These are phyloP conservation scores for Microtus ochrogaster DNA, from an alignment of 2,113 vertebrate genomes.

Conservation along the genomic window DNA sequence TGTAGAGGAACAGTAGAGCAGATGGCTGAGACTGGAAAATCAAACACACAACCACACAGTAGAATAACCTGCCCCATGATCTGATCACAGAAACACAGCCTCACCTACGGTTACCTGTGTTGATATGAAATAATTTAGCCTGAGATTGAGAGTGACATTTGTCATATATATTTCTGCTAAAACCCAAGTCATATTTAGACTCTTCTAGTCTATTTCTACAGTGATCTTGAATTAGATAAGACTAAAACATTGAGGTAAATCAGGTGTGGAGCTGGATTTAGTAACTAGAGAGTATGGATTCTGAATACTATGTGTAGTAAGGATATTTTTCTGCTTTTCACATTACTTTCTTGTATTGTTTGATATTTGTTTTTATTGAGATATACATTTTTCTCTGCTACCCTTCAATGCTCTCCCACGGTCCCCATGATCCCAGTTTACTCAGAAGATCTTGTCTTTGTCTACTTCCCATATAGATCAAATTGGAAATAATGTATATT, in stretches of 20 bases:
- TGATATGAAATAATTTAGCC: not conserved
- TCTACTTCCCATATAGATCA: not conserved
- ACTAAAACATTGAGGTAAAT: not conserved
- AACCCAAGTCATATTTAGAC: not conserved
- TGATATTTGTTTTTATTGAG: too few relatives aligned
- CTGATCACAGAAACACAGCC: not conserved
- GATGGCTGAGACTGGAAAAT: not conserved
- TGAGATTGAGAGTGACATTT: not conserved
- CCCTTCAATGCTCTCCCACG: too few relatives aligned
- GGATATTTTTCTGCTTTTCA: too few relatives aligned
- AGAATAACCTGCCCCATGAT: not conserved
- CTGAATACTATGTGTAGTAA: too few relatives aligned
- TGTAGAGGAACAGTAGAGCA: not conserved
- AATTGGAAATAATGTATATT: not conserved
- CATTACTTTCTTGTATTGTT: too few relatives aligned
- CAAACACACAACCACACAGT: not conserved
- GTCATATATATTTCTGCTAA: not conserved
- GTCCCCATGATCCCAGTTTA: too few relatives aligned
- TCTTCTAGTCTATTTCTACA: not conserved
- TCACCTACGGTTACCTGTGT: not conserved
- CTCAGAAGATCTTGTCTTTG: too few relatives aligned
- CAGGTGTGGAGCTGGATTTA: not conserved
- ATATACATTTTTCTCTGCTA: too few relatives aligned
- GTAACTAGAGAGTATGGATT: not conserved
- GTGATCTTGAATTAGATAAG: not conserved